Percentiles rank a stretch among this genome's conserved stretches.
These are phyloP conservation scores for Episyrphus balteatus DNA, from an alignment of 1,140 invertebrate genomes.

Conservation along the genomic window DNA sequence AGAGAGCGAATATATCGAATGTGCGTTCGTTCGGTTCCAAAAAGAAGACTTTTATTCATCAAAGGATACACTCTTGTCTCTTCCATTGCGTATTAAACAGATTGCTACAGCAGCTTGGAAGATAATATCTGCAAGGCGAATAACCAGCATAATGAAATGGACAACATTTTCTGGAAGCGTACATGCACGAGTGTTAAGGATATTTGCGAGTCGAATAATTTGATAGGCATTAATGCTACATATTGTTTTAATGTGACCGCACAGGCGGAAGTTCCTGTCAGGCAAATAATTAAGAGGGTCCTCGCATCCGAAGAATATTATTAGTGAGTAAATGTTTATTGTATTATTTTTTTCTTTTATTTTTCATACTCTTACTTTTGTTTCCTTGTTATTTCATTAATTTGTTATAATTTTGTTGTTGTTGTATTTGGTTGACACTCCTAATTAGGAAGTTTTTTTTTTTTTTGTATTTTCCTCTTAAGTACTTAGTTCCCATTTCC, in stretches of 20 bases:
- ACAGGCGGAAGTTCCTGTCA: conserved; percentile 23
- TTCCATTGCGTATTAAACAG: conserved; percentile 22
- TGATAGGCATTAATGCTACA: conserved; percentile 31
- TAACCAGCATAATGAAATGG: conserved; percentile 22
- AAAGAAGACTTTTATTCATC: not conserved
- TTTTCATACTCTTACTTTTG: too few relatives aligned
- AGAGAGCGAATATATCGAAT: too few relatives aligned
- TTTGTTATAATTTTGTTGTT: too few relatives aligned
- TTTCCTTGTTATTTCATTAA: too few relatives aligned
- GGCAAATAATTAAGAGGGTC: conserved; percentile 33
- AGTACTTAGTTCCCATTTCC: too few relatives aligned
- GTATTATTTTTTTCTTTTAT: too few relatives aligned
- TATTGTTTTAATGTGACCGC: conserved; percentile 34
- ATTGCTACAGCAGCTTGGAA: conserved; percentile 43
- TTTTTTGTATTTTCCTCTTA: too few relatives aligned
- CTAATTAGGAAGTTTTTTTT: too few relatives aligned
- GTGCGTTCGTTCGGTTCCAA: not conserved
- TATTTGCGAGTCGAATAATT: conserved; percentile 38
- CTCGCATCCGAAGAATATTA: conserved; percentile 49
- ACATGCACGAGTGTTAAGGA: conserved; percentile 39
- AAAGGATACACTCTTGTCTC: too few relatives aligned
- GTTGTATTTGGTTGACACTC: too few relatives aligned
- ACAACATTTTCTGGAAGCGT: conserved; percentile 40
- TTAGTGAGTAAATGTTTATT: conserved; percentile 34
- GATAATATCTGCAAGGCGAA: conserved; percentile 36